Evolutionary conservation across 2,888 invertebrate species (phyloP).

Genomic region (Troilus luridus): DNA sequence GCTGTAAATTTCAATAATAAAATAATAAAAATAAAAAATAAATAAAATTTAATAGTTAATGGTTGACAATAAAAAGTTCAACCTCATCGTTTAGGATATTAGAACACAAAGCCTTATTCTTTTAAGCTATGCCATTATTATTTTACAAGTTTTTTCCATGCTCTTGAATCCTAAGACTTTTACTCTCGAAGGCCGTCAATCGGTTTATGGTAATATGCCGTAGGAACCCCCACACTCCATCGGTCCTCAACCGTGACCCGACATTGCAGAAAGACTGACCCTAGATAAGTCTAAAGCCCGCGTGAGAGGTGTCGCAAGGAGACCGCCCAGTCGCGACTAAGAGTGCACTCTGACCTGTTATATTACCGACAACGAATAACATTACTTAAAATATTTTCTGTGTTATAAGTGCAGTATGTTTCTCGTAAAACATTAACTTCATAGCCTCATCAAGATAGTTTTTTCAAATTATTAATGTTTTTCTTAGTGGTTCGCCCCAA

Average conservation of each 20-base stretch:
- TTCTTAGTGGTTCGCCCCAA: too few species aligned
- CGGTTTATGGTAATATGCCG: not conserved
- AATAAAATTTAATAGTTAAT: too few species aligned
- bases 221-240: conserved; percentile 9
- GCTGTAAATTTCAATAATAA: too few species aligned
- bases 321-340: not conserved
- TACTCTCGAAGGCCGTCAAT: conserved; percentile 4
- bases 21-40: too few species aligned
- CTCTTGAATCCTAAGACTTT: not conserved
- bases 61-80: too few species aligned
- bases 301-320: not conserved
- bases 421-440: not conserved
- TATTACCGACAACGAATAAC: not conserved
- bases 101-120: too few species aligned
- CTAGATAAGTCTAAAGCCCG: not conserved
- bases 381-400: not conserved
- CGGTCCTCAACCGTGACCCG: not conserved
- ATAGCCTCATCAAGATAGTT: not conserved
- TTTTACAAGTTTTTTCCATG: not conserved
- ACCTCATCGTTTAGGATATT: too few species aligned
- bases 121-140: too few species aligned
- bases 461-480: too few species aligned
- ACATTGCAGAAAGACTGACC: conserved; percentile 1
- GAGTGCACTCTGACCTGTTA: not conserved
- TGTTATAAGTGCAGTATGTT: not conserved